Base-by-base conservation (phyloP, 53 echinoderm and acorn worm species). In the Arbacia lixula region DNA sequence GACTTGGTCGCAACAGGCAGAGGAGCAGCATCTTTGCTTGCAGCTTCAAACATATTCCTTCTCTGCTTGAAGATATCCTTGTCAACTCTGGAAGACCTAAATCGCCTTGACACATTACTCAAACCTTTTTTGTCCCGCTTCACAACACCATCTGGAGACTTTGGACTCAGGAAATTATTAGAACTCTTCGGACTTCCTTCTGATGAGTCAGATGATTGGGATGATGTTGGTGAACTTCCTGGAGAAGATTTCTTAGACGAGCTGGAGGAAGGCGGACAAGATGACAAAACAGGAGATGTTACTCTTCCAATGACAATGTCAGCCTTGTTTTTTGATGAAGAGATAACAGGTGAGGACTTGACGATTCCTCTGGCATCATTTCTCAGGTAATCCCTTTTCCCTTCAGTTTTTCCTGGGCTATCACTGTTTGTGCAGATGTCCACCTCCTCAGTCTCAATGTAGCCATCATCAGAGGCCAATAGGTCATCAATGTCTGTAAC, bases 401-500 rank as follows among this genome's bases (percentile, higher is more conserved):
- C 12, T 26, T 81, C 82, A 19, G 82, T 42, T 46, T 81, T 81
- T 31, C 6, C 51, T 41, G 62, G 8, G 63, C 41, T 30, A 3
- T 63, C 62, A 24, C 11, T 28, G n/a, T n/a, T n/a, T n/a, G n/a
- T n/a, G n/a, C n/a, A n/a, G n/a, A n/a, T n/a, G n/a, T n/a, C n/a
- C n/a, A n/a, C n/a, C 33, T 81, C 82, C 40, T 86, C 86, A 49
- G 75, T 73, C 33, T 72, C 63, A 50, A 83, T 60, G 16, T 88
- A 83, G 31, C 71, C 88, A 66, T 86, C 83, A 83, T 90, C 92
- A 1, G 89, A 85, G 1, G 68, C 73, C 29, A 96, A 36, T 21
- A 96, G 62, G 76, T 96, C 96, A 87, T 96, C 96, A 69, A 96
- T 96, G 53, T 96, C 92, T 8, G 96, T 96, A 53, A 96, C 87